Base-by-base conservation (phyloP, 2,888 invertebrate species). In the Lutraria lutraria region DNA sequence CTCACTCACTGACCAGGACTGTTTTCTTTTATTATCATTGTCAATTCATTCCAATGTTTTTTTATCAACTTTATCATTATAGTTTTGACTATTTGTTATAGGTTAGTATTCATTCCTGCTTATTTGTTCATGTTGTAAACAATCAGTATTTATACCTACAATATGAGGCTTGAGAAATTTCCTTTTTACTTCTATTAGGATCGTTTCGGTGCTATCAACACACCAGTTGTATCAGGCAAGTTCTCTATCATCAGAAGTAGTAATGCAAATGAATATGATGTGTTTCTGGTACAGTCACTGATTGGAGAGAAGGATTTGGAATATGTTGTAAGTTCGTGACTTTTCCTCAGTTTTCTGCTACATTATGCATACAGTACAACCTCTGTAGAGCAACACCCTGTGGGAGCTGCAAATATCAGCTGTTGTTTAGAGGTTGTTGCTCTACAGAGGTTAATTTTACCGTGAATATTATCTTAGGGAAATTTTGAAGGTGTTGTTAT, bases 301-400 rank as follows among this genome's bases (percentile, higher is more conserved):
- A 19, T 53, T 16, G 52, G 29, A 25, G 53, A 52, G 53, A 53
- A 52, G 1, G 53, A 43, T 53, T 53, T 81, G 53, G 15, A 25
- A 54, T 81, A 54, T 86, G 60, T 81, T n/a, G 72, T 84, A 84
- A 72, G 84, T 84, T 54, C n/a, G 29, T 52, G 4, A 43, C 34
- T 76, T 12, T 76, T 76, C 19, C 15, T 15, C 29, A 34, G 8
- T 4, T 43, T 43, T 43, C 8, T 43, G 43, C 43, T 43, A 43
- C 43, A 43, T 43, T 43, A 43, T 56, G 56, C 21, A 56, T 12
- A 56, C 16, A 56, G 12, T 56, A 21, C 56, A 16, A 56, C 12
- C 56, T 56, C 21, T 56, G n/a, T n/a, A n/a, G n/a, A n/a, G n/a
- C n/a, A n/a, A n/a, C n/a, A n/a, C n/a, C n/a, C n/a, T n/a, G n/a